A percentile compares a stretch with the other conserved stretches of the same genome.
Evolutionary conservation across 2,888 invertebrate genomes (phyloP).

Genomic region (Megamerina dolium): DNA sequence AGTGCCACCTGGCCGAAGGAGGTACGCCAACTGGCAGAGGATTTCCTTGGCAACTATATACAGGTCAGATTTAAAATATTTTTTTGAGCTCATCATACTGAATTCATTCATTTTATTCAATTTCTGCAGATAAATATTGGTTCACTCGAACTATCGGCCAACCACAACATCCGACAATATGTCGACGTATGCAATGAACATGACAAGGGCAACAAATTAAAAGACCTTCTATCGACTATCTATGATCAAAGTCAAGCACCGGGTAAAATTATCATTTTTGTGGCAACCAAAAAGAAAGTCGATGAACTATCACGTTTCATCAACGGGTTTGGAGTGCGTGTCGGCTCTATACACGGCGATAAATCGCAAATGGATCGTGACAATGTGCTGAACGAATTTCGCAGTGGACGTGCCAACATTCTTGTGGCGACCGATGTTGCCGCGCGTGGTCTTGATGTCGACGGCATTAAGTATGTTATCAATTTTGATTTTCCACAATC

Average conservation of each 20-base stretch:
- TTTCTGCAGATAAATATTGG: slow-evolving; percentile 75
- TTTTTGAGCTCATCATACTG: not conserved
- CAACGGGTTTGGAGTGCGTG: slow-evolving; percentile 74
- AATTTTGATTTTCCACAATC: slow-evolving; percentile 94
- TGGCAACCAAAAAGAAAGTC: slow-evolving; percentile 91
- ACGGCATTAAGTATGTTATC: slow-evolving; percentile 91
- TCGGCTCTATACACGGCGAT: slow-evolving; percentile 88
- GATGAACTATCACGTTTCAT: slow-evolving; percentile 79
- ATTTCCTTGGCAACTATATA: slow-evolving; percentile 82
- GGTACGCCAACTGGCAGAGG: slow-evolving; percentile 84
- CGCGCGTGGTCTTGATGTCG: slow-evolving; percentile 89
- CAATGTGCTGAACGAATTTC: slow-evolving; percentile 81
- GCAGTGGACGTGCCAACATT: slow-evolving; percentile 76
- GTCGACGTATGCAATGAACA: slow-evolving; percentile 71
- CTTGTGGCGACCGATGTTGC: slow-evolving; percentile 96
- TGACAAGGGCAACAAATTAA: slow-evolving; percentile 59
- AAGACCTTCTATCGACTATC: slow-evolving; percentile 40
- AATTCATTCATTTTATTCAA: not conserved
- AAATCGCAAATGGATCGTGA: slow-evolving; percentile 92
- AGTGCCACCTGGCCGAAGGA: slow-evolving; percentile 99
- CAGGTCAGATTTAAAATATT: slow-evolving; percentile 24
- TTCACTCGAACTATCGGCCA: slow-evolving; percentile 72
- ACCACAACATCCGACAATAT: slow-evolving; percentile 82
- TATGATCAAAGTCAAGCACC: slow-evolving; percentile 75
- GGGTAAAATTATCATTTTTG: slow-evolving; percentile 91